These are phyloP conservation scores for Standfussiana lucernea DNA, from an alignment of 2,888 invertebrate species.

Conservation along the genomic window DNA sequence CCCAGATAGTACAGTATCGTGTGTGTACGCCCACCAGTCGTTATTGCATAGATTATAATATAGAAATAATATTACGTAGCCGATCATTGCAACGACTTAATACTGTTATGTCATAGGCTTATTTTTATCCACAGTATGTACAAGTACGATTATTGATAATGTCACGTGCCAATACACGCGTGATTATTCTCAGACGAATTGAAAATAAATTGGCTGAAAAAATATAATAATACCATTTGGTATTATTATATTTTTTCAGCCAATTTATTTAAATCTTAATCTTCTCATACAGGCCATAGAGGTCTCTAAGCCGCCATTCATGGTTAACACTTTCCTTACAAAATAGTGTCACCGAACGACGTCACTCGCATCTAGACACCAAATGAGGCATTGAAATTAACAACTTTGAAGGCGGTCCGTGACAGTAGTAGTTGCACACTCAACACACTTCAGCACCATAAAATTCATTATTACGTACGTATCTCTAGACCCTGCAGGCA, in stretches of 20 bases:
- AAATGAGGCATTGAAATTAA: neutral
- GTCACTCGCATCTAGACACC: neutral
- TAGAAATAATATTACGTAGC: conserved; percentile 24
- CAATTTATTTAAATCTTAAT: neutral
- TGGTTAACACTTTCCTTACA: neutral
- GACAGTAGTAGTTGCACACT: neutral
- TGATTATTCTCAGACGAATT: neutral
- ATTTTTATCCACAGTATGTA: conserved; percentile 21
- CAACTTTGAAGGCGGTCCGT: neutral
- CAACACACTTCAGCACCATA: neutral
- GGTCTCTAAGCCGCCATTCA: neutral
- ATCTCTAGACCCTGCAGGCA: neutral
- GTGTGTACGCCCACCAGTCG: conserved; percentile 56
- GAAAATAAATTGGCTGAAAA: neutral
- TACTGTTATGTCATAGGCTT: conserved; percentile 43
- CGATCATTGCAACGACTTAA: conserved; percentile 30
- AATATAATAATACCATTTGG: too few relatives aligned
- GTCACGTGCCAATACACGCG: conserved; percentile 13
- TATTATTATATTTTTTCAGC: too few relatives aligned
- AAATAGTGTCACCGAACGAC: neutral
- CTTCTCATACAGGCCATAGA: neutral
- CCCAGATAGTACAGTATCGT: conserved; percentile 45
- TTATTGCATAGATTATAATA: conserved; percentile 44
- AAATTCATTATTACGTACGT: neutral
- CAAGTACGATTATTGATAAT: neutral